Conservation (phyloP, 37 sponge, comb jelly and placozoan species). For the Cliona cf. orientalis region DNA sequence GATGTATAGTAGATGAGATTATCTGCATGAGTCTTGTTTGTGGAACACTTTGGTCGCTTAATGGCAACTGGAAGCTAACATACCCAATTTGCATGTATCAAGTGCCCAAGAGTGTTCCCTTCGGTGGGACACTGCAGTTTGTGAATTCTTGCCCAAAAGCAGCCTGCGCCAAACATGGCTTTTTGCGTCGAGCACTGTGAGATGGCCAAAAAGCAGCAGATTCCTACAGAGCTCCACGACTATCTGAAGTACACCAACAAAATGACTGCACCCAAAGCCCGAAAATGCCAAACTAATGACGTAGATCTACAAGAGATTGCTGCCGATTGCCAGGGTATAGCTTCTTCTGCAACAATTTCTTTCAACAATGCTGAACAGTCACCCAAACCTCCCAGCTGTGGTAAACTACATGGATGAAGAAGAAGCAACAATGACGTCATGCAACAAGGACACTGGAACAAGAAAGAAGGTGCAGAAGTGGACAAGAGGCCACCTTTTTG, state of each 20-base stretch:
- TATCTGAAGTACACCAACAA: constrained; percentile 16
- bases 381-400: background rate
- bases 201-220: background rate
- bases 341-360: background rate
- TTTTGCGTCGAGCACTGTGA: constrained; percentile 16
- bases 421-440: background rate
- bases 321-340: constrained; percentile 18
- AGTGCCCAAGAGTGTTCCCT: background rate
- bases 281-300: background rate
- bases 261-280: background rate
- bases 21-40: too few species aligned
- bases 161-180: constrained; percentile 5
- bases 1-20: too few species aligned
- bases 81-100: constrained; percentile 32
- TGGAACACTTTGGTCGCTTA: constrained; percentile 24
- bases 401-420: constrained; percentile 12
- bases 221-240: constrained; percentile 25
- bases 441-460: constrained; percentile 38
- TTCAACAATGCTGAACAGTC: background rate
- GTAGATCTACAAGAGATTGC: constrained; percentile 3
- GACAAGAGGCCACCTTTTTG: constrained; percentile 27
- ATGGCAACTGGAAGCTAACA: constrained; percentile 24
- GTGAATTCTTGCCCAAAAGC: constrained; percentile 23
- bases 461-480: constrained; percentile 10
- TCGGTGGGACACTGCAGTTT: constrained; percentile 4